Base-by-base conservation (phyloP, 2,888 invertebrate genomes). In the Litoditis marina region DNA sequence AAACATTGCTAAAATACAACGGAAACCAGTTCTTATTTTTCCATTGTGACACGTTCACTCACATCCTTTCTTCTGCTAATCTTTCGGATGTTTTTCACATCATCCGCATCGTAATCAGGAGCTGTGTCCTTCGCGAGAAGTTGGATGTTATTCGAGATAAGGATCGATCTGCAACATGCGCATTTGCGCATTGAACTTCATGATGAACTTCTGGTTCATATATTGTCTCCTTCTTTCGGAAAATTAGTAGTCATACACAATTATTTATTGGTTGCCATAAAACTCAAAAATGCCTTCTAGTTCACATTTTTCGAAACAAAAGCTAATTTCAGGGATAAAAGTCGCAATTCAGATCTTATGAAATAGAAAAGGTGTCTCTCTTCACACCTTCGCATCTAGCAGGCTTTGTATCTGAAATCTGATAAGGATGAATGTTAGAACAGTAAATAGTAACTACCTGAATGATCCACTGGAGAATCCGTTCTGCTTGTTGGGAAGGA, bases 91-190 rank as follows among this genome's bases (percentile, higher is more conserved):
- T 90, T 88, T 60, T 89, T 89, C 0, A 98, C 89, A 82, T 98
- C 98, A 76, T 92, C 91, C 0, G 90, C 87, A 0, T 91, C 90
- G 52, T 95, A 90, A 66, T 83, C 77, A 6, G 86, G 85, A 47
- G 83, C 75, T 2, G 89, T 89, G 79, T 94, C 94, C 84, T 95
- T 94, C 83, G 90, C 92, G 78, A 95, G 86, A 79, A 90, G 89
- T 19, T 91, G 90, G 46, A 98, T 88, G 82, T 94, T 93, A 84
- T 92, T 95, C 0, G 95, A 93, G 77, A 99, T 90, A 6, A 98
- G 85, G 62, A 96, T 88, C 3, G 95, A 92, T 82, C 94, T 91
- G 85, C 28, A 87, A 85, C 55, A 1, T 22, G n/a, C n/a, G n/a
- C n/a, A n/a, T n/a, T n/a, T n/a, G n/a, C n/a, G n/a, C n/a, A n/a